Evolutionary conservation across 2,797 vertebrate genomes (phyloP).

Genomic region (Nyctalus aviator): DNA sequence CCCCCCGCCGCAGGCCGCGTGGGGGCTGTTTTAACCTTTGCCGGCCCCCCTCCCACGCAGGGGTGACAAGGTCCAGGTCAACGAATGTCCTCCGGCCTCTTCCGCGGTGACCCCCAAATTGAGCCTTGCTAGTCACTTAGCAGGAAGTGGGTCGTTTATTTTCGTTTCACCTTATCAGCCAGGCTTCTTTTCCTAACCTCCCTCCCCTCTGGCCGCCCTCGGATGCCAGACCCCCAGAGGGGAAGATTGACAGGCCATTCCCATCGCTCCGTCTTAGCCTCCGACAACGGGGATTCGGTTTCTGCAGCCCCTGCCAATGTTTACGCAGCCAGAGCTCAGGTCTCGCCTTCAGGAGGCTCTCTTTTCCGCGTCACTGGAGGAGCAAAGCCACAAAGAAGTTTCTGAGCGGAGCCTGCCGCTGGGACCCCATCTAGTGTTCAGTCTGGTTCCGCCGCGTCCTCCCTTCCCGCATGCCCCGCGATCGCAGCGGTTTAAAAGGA

Average conservation of each 20-base stretch:
- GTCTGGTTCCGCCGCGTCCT: constrained; percentile 88
- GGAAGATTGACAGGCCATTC: constrained; percentile 94
- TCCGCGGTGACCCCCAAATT: constrained; percentile 95
- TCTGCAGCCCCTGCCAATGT: constrained; percentile 97
- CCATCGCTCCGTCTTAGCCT: constrained; percentile 90
- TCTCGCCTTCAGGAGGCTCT: constrained; percentile 94
- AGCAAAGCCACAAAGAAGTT: constrained; percentile 92
- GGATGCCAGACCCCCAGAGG: constrained; percentile 94
- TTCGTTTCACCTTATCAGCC: constrained; percentile 95
- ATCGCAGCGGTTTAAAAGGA: constrained; percentile 58
- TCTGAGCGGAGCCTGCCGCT: constrained; percentile 92
- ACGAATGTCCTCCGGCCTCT: constrained; percentile 94
- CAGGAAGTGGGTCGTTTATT: constrained; percentile 94
- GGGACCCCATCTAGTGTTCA: constrained; percentile 98
- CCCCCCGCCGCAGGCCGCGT: constrained; percentile 74
- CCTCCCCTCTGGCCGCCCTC: constrained; percentile 92
- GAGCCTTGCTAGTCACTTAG: constrained; percentile 93
- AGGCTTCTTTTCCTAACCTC: constrained; percentile 91
- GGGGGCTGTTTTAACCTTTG: constrained; percentile 98
- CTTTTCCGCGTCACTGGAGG: constrained; percentile 93
- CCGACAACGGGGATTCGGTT: constrained; percentile 94
- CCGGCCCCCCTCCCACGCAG: constrained; percentile 94
- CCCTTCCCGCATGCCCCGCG: constrained; percentile 80
- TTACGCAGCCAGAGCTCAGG: constrained; percentile 92
- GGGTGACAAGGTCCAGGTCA: constrained; percentile 97